phyloP scores from a whole-genome alignment of 2,797 vertebrate species.

The Gadopsis marmoratus region DNA sequence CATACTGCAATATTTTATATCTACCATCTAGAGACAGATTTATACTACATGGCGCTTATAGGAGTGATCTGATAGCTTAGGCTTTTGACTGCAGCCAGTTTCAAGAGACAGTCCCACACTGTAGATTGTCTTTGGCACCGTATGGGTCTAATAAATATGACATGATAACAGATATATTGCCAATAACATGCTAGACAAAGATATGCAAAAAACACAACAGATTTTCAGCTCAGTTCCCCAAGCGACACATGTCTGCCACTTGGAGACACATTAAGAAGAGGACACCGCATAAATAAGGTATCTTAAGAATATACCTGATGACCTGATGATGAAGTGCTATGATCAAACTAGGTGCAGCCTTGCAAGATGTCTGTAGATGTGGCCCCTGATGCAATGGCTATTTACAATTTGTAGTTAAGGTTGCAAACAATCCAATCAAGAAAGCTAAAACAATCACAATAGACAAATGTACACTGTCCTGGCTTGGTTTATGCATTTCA shows the following conservation, averaged over 20 bases:
- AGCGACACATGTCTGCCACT: not conserved
- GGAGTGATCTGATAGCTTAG: not conserved
- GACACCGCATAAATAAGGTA: not conserved
- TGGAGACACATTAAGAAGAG: not conserved
- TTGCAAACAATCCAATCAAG: not conserved
- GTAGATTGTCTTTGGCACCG: constrained; percentile 6
- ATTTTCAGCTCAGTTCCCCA: not conserved
- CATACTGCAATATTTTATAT: not conserved
- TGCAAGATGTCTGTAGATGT: not conserved
- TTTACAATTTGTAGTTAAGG: not conserved
- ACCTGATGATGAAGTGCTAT: not conserved
- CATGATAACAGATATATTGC: not conserved
- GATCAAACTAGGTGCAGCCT: not conserved
- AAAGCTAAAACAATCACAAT: not conserved
- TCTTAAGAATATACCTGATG: constrained; percentile 1
- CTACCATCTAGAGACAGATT: not conserved
- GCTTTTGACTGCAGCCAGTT: not conserved
- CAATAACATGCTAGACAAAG: not conserved
- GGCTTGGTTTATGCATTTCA: not conserved
- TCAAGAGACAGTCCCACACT: constrained; percentile 1
- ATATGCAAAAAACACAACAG: not conserved
- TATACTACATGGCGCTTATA: constrained; percentile 5
- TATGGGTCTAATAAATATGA: constrained; percentile 16
- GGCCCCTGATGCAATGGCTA: not conserved
- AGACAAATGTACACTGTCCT: not conserved